phyloP scores from a whole-genome alignment of 2,888 invertebrate genomes.

The Cyaniris semiargus region DNA sequence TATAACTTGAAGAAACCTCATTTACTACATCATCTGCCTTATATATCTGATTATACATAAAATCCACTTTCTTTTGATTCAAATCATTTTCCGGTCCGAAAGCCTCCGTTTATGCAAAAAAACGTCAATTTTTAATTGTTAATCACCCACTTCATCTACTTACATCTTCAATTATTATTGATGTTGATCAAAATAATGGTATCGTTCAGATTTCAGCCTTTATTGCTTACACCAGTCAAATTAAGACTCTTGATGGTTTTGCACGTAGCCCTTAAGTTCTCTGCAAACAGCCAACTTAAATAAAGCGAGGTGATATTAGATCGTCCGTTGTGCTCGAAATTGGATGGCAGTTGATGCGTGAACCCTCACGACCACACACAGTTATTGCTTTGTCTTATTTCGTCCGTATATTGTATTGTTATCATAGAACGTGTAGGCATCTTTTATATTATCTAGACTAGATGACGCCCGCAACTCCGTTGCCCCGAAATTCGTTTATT shows the following conservation, averaged over 20 bases:
- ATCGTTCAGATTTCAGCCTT: neutral
- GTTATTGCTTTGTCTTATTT: constrained; percentile 33
- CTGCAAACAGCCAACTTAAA: constrained; percentile 6
- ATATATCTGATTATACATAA: no score
- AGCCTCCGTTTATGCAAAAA: no score
- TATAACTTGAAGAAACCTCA: no score
- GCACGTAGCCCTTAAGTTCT: constrained; percentile 2
- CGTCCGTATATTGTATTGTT: constrained; percentile 14
- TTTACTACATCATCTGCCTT: no score
- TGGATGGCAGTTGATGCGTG: constrained; percentile 77
- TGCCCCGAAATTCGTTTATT: no score
- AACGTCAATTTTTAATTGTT: no score
- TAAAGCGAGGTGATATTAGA: constrained; percentile 74
- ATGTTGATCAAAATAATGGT: neutral
- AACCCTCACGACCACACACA: constrained; percentile 49
- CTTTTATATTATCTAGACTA: neutral
- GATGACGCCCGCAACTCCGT: no score
- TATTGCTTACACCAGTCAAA: neutral
- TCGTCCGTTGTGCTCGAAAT: constrained; percentile 67
- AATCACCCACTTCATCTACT: no score
- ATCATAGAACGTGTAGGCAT: neutral
- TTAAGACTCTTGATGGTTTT: neutral
- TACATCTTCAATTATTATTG: no score
- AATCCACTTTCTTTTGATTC: no score
- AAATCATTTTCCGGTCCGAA: no score